Evolutionary conservation across 2,797 vertebrate genomes (phyloP), one percentile per base, ranked within the genome.

Genomic region (Darevskia mixta): DNA sequence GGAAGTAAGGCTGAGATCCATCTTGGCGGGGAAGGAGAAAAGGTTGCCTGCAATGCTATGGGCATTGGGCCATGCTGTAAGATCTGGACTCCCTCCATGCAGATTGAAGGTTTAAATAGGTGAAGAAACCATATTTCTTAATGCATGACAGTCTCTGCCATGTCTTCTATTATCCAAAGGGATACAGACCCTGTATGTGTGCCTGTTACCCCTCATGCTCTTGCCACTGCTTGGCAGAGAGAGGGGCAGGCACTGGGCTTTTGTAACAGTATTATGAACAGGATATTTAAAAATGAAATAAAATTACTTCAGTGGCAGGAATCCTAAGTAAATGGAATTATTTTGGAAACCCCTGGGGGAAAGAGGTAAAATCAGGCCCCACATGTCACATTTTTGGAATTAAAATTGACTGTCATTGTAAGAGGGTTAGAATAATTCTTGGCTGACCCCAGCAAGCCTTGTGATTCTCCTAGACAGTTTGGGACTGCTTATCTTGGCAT

Each of bases 351-450:
- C 71, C 82, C 0, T 25, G 7, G 32, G 75, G 6, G 88, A 75
- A 90, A 66, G 11, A 82, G 4, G 41, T 41, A 8, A 77, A 38
- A 79, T 45, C 79, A 49, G 17, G 66, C 58, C 38, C 43, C 15
- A 79, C 45, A 85, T 79, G 76, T 81, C 71, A 81, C 71, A 75
- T 66, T 89, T 43, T 75, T 27, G 79, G 85, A 77, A 90, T 86
- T 79, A 76, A 94, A 73, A 89, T 72, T 55, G 88, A 43, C 11
- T 86, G 29, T 90, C 84, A 86, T 27, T 67, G 0, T 87, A 91
- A 94, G 84, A 88, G 67, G 87, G 17, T 32, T 79, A 88, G 84
- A 94, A 93, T 91, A 81, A 91, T 83, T 92, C 94, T 82, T 91
- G 87, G 87, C 91, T 90, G 79, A 76, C 41, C 80, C 72, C 81